phyloP scores from a whole-genome alignment of 2,888 invertebrate genomes.

The Apamea monoglypha region DNA sequence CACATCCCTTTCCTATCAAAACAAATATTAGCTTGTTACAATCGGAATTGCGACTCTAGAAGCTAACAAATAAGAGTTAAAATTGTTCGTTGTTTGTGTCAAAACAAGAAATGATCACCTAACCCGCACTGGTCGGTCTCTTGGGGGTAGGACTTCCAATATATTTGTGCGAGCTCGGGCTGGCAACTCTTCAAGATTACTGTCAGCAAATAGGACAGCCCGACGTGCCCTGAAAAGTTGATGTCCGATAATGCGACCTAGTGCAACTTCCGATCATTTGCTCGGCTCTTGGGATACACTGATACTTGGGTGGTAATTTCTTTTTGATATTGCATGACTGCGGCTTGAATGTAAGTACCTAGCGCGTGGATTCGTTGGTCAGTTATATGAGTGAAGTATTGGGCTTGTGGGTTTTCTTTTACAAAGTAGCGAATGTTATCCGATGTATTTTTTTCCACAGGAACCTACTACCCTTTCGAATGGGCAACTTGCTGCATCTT shows the following conservation, averaged over 20 bases:
- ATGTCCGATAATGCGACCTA: conserved; percentile 77
- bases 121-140: conserved; percentile 78
- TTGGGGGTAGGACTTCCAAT: conserved; percentile 83
- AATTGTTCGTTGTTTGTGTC: conserved; percentile 48
- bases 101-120: conserved; percentile 76
- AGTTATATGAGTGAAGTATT: background rate
- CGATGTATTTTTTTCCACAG: background rate
- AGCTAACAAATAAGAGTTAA: conserved; percentile 29
- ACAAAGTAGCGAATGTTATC: background rate
- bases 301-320: conserved; percentile 50
- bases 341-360: background rate
- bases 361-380: background rate
- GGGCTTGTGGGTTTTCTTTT: background rate
- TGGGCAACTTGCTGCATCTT: background rate
- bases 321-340: conserved; percentile 39
- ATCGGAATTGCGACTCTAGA: conserved; percentile 52
- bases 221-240: conserved; percentile 81
- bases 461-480: background rate
- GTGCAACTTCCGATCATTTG: conserved; percentile 69
- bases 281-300: conserved; percentile 49
- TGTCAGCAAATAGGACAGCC: conserved; percentile 83
- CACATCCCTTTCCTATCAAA: conserved; percentile 81
- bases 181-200: conserved; percentile 85
- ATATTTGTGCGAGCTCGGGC: conserved; percentile 79
- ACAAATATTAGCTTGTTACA: conserved; percentile 67